Conservation (phyloP, 2,113 vertebrate species). For the Spilogale gracilis region DNA sequence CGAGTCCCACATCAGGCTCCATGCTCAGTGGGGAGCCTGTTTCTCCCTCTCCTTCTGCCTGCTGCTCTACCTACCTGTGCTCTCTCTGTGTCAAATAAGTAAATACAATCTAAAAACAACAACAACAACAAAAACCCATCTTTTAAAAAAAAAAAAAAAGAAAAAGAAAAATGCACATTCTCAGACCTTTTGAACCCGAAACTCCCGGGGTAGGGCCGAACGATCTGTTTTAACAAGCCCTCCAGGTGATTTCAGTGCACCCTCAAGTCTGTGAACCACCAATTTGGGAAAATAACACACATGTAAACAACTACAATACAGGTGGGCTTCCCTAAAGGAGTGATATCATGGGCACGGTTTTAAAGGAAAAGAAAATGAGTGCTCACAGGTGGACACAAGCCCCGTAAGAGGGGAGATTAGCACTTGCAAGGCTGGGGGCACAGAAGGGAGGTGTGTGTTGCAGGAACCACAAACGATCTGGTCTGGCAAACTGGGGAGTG, state of each 20-base stretch:
- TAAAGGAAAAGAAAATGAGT: not conserved
- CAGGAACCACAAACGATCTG: not conserved
- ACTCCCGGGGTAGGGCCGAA: not conserved
- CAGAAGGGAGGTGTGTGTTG: not conserved
- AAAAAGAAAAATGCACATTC: not conserved
- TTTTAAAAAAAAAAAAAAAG: too few species aligned
- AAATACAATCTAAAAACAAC: too few species aligned
- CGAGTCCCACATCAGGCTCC: too few species aligned
- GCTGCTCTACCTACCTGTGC: too few species aligned
- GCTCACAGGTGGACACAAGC: not conserved
- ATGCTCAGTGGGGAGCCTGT: too few species aligned
- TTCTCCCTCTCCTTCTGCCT: too few species aligned
- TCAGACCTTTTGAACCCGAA: slow-evolving; percentile 4
- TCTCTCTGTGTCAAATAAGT: too few species aligned
- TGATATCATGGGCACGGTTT: not conserved
- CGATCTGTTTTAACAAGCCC: not conserved
- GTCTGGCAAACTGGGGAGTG: not conserved
- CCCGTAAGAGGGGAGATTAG: not conserved
- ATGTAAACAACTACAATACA: not conserved
- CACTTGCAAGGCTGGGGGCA: not conserved
- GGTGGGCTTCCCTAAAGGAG: not conserved
- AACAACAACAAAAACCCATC: too few species aligned
- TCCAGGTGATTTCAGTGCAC: not conserved
- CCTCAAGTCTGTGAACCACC: not conserved
- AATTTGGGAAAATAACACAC: not conserved